Conservation (phyloP, 2,113 vertebrate species). For the Thunnus thynnus region DNA sequence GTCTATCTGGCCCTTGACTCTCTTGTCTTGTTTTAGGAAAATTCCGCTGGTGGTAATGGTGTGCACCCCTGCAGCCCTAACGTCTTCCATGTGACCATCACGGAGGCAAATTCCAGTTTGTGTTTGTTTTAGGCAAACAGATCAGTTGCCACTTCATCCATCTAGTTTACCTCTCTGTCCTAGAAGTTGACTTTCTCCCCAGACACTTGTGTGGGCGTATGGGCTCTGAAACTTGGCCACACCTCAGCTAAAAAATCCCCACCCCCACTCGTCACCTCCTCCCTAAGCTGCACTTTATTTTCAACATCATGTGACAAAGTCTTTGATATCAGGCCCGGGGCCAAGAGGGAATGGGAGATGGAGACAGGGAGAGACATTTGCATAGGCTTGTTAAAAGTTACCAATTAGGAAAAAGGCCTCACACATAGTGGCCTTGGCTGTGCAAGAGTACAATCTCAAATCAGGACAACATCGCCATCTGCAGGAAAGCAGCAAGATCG, state of each 20-base stretch:
- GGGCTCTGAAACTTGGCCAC: slow-evolving; percentile 32
- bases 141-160: slow-evolving; percentile 80
- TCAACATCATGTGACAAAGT: slow-evolving; percentile 37
- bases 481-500: slow-evolving; percentile 64
- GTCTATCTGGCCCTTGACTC: slow-evolving; percentile 75
- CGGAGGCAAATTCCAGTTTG: slow-evolving; percentile 75
- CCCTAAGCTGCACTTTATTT: slow-evolving; percentile 33
- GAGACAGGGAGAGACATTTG: slow-evolving; percentile 63
- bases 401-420: slow-evolving; percentile 73
- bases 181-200: slow-evolving; percentile 52
- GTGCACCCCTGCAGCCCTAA: slow-evolving; percentile 69
- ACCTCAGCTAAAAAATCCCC: slow-evolving; percentile 33
- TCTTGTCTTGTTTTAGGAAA: slow-evolving; percentile 84
- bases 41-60: slow-evolving; percentile 71
- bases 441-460: slow-evolving; percentile 20
- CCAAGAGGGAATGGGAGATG: slow-evolving; percentile 45
- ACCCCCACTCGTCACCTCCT: slow-evolving; percentile 21
- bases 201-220: slow-evolving; percentile 16
- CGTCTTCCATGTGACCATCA: slow-evolving; percentile 75
- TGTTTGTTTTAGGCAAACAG: slow-evolving; percentile 83
- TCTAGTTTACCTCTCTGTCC: slow-evolving; percentile 70
- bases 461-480: slow-evolving; percentile 84
- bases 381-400: slow-evolving; percentile 71
- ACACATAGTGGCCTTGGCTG: slow-evolving; percentile 38
- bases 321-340: slow-evolving; percentile 55